A percentile compares a stretch with the other conserved stretches of the same genome.
Evolutionary conservation across 2,888 invertebrate genomes (phyloP).

Genomic region (Drosophila sordidapex): DNA sequence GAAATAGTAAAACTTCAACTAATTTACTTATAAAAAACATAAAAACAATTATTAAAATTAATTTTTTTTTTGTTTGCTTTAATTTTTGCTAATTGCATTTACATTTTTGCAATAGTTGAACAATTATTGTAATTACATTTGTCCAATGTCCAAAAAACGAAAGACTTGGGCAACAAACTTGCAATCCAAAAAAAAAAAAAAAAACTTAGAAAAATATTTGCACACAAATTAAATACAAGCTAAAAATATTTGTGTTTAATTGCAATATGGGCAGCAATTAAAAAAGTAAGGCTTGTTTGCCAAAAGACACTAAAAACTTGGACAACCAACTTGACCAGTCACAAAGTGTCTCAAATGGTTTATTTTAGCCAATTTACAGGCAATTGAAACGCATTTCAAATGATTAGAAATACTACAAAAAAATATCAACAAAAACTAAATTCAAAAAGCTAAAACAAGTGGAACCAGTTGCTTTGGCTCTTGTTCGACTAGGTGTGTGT

Average conservation of each 20-base stretch:
- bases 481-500: constrained; percentile 6
- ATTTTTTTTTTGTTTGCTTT: constrained; percentile 1
- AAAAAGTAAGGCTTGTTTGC: constrained; percentile 43
- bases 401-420: constrained; percentile 53
- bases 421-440: constrained; percentile 31
- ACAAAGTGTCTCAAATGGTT: constrained; percentile 40
- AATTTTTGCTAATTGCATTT: constrained; percentile 50
- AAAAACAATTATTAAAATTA: constrained; percentile 15
- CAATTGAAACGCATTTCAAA: constrained; percentile 67
- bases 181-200: not conserved
- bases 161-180: constrained; percentile 39
- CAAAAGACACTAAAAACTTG: constrained; percentile 45
- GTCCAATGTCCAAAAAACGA: constrained; percentile 32
- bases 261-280: constrained; percentile 73
- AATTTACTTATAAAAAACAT: not conserved
- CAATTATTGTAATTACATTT: constrained; percentile 61
- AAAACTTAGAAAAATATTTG: constrained; percentile 46
- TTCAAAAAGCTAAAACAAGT: constrained; percentile 58
- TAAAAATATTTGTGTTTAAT: constrained; percentile 69
- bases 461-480: constrained; percentile 61
- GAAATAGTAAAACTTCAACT: not conserved
- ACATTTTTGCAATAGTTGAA: constrained; percentile 52
- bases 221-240: constrained; percentile 63
- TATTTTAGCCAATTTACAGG: constrained; percentile 59
- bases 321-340: constrained; percentile 48